Percentiles rank a stretch among this genome's conserved stretches.
Evolutionary conservation across 2,113 vertebrate species (phyloP).

Genomic region (Elephantulus edwardii): DNA sequence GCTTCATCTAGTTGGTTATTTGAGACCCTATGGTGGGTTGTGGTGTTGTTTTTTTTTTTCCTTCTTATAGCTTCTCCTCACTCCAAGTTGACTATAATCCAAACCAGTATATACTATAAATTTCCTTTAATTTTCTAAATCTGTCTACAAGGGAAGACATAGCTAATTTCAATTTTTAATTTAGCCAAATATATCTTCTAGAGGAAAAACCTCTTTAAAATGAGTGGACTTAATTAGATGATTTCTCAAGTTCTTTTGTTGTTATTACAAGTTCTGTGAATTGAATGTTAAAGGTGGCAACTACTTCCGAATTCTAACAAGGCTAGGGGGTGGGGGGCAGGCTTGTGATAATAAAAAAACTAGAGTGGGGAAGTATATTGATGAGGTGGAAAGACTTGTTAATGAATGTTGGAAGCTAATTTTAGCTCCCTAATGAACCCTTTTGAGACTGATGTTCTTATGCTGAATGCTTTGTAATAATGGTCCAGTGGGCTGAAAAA

Average conservation of each 20-base stretch:
- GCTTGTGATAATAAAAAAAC: constrained; percentile 10
- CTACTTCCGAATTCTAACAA: constrained; percentile 2
- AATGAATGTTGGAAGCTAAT: neutral
- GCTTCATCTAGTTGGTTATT: neutral
- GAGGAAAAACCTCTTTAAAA: constrained; percentile 19
- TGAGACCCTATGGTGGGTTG: fast-evolving
- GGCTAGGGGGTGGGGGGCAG: neutral
- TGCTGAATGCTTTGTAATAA: constrained; percentile 12
- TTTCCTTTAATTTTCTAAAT: constrained; percentile 37
- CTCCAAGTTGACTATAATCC: neutral
- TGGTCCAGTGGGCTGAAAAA: neutral
- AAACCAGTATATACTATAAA: neutral
- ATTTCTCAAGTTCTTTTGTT: constrained; percentile 37
- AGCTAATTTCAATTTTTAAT: constrained; percentile 32
- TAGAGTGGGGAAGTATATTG: neutral
- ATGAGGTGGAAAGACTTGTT: constrained; percentile 29
- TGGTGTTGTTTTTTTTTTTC: neutral
- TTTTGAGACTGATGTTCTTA: neutral
- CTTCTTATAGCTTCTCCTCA: neutral
- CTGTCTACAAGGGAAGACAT: neutral
- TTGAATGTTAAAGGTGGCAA: constrained; percentile 41
- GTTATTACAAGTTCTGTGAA: neutral
- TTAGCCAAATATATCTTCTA: constrained; percentile 25
- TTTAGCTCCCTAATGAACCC: constrained; percentile 16
- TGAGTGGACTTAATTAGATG: constrained; percentile 4